Evolutionary conservation across 2,888 invertebrate species (phyloP), one percentile per base, ranked within the genome.

Genomic region (Nomada ruficornis): DNA sequence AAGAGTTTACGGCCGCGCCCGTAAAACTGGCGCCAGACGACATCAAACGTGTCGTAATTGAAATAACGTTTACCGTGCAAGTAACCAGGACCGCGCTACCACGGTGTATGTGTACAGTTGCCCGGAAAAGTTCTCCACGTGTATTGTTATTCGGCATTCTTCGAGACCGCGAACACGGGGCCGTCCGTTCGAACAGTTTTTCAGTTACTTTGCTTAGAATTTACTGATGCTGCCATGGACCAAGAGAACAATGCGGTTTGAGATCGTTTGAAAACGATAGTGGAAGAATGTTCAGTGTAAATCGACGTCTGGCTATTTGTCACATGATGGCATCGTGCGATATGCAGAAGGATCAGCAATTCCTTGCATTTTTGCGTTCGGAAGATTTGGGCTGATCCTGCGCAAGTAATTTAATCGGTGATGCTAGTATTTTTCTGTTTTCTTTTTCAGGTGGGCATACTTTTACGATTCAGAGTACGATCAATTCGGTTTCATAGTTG

Each of bases 21-120:
- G 77, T 88, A 89, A 89, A 90, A 86, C 80, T 80, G 89, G 77
- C 87, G 86, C 85, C 89, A 82, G 82, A 86, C 86, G 80, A 83
- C 86, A 85, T 87, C 84, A 84, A 85, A 84, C 86, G 84, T 84
- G 84, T 88, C 85, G 89, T 86, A 89, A 89, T 89, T 89, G 89
- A 89, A 89, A 86, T 80, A 86, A 86, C 77, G 74, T 77, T 85
- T 83, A 75, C 82, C 72, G 78, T 83, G 75, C 47, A 57, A n/a
- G 78, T 86, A 82, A 85, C 68, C 70, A 80, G 84, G 82, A 83
- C 85, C 83, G 73, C 74, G 73, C 54, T 13, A 65, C 69, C 63
- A 50, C 62, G 62, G 52, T 62, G 52, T 47, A 29, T 5, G 29
- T 29, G 29, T 36, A 36, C n/a, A 13, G 44, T 52, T 42, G 15